Evolutionary conservation across 2,113 vertebrate species (phyloP).

Genomic region (Aphelocoma coerulescens): DNA sequence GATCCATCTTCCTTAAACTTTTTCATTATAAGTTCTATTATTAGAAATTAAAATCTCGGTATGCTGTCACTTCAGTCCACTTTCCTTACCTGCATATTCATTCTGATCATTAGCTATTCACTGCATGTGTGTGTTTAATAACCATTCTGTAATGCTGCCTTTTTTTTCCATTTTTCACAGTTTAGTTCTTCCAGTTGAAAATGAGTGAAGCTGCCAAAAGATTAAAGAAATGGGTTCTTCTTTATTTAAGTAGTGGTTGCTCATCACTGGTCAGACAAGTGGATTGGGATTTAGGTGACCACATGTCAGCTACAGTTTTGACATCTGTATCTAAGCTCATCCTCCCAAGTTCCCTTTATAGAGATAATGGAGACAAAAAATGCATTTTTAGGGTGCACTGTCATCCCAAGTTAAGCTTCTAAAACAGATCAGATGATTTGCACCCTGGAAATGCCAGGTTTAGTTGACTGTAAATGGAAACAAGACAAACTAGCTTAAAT

Average conservation of each 20-base stretch:
- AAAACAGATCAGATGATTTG: background rate
- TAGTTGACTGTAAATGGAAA: background rate
- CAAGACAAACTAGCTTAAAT: background rate
- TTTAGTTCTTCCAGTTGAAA: background rate
- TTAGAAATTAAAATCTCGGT: background rate
- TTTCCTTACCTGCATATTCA: slow-evolving; percentile 2
- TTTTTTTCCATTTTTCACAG: background rate
- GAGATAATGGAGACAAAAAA: background rate
- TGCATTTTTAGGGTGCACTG: background rate
- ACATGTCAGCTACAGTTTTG: background rate
- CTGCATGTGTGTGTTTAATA: background rate
- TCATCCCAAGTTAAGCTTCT: background rate
- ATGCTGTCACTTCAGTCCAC: background rate
- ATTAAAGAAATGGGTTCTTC: background rate
- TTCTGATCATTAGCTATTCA: background rate
- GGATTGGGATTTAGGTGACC: background rate
- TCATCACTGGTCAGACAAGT: background rate
- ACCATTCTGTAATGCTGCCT: background rate
- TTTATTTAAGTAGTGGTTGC: slow-evolving; percentile 1
- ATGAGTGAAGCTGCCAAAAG: background rate
- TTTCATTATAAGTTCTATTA: background rate
- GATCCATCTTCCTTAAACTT: background rate
- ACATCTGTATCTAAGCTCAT: background rate
- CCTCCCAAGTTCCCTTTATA: background rate
- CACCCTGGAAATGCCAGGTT: background rate